A percentile compares a stretch with the other conserved stretches of the same genome.
Evolutionary conservation across 2,888 invertebrate species (phyloP).

Genomic region (Ypsolopha scabrella): DNA sequence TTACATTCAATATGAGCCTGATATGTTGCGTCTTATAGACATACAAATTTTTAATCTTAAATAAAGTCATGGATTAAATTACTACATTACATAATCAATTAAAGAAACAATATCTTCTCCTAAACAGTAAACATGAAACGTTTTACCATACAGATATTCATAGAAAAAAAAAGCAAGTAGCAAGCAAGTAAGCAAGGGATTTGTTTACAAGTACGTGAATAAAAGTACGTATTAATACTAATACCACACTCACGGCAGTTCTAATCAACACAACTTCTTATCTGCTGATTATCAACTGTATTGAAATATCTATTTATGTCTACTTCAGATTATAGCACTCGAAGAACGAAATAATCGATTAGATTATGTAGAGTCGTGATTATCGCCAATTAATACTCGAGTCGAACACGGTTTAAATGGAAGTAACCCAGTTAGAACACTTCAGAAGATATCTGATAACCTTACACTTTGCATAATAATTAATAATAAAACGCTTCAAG

Average conservation of each 20-base stretch:
- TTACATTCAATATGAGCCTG: too few relatives aligned
- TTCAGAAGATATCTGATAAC: constrained; percentile 14
- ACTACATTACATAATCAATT: too few relatives aligned
- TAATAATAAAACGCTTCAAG: not conserved
- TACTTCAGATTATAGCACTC: constrained; percentile 1
- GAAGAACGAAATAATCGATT: constrained; percentile 29
- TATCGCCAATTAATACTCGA: constrained; percentile 56
- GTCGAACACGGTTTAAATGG: constrained; percentile 49
- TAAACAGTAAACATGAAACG: too few relatives aligned
- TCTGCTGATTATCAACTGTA: not conserved
- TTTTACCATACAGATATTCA: too few relatives aligned
- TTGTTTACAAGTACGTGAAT: too few relatives aligned
- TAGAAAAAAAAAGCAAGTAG: too few relatives aligned
- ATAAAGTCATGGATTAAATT: too few relatives aligned
- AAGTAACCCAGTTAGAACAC: constrained; percentile 60
- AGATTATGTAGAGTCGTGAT: constrained; percentile 51
- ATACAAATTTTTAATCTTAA: too few relatives aligned
- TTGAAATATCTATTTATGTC: not conserved
- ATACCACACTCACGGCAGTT: not conserved
- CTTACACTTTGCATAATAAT: not conserved
- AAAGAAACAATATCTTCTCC: too few relatives aligned
- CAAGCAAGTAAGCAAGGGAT: too few relatives aligned
- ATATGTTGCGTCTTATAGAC: too few relatives aligned
- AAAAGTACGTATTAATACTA: not conserved
- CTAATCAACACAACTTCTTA: not conserved